Base-by-base conservation (phyloP, 2,797 vertebrate species). In the Pangasius djambal region DNA sequence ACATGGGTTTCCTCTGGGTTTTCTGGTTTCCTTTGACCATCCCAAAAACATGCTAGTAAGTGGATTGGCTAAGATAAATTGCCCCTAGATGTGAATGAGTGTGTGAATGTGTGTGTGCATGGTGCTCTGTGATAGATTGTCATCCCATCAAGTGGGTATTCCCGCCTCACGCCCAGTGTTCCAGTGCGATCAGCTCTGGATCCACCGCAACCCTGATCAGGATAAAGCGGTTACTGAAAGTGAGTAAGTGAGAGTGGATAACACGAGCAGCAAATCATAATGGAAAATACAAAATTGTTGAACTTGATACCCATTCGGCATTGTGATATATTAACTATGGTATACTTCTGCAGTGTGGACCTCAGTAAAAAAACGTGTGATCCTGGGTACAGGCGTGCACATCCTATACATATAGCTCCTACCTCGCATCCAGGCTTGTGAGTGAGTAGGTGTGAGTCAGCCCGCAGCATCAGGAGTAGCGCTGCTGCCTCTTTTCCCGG, bases 401-500 rank as follows among this genome's bases (percentile, higher is more conserved):
- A 69, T 31, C 50, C 83, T 34, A 9, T 70, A 25, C n/a, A 52
- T 50, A 50, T 7, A 61, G 55, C 57, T 83, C 31, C 44, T 44
- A 28, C 31, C 57, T 59, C 34, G 13, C 9, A 28, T 67, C 82
- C 61, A 0, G 15, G 44, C 15, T 18, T 34, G 44, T 20, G 83
- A 50, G 37, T n/a, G 81, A 44, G 31, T 52, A 40, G 44, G n/a
- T 81, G 57, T 87, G 77, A 87, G 77, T 87, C 86, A 87, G 86
- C 86, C 72, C 37, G 10, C n/a, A 28, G 37, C 63, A 44, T 81
- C 61, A 81, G 48, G n/a, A 81, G 18, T 4, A 69, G 22, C 2
- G 37, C 61, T 52, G 61, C 74, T 9, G 59, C 40, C 72, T 75
- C 31, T 37, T 31, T 86, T 40, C 25, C 37, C 55, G 15, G 13